Base-by-base conservation (phyloP, 2,113 vertebrate genomes). In the Mormoops blainvillei region DNA sequence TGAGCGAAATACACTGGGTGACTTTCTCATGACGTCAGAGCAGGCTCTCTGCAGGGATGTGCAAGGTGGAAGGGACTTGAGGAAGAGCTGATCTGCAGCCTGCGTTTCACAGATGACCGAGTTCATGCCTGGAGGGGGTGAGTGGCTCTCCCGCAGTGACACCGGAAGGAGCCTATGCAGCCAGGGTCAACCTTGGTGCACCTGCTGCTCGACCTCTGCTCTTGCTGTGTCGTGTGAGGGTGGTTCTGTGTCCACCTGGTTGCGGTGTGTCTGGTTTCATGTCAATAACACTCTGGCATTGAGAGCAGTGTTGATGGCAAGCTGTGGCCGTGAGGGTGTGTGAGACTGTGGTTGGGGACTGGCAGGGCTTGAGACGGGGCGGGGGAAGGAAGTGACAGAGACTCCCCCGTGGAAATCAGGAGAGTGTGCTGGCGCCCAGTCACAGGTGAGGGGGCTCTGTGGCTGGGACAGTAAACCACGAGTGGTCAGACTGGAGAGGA, bases 141-240 rank as follows among this genome's bases (percentile, higher is more conserved):
- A 78, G 54, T 9, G 26, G 16, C 31, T 54, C 22, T 61, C 18
- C 26, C 1, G 0, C 1, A 4, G 90, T 38, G 36, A 26, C 80
- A 9, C 12, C n/a, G 78, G n/a, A 22, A 22, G 70, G 68, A 52
- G 11, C 19, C 2, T 12, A 7, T 48, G 41, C 26, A 14, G 24
- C 31, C 26, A 50, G 45, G n/a, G 3, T 1, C 28, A 31, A 18
- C 15, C 3, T 70, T 11, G 0, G 15, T 5, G 1, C 5, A 0
- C 16, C 28, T 71, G 12, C 8, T 41, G 11, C 22, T 70, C 2
- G 3, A 15, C 48, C 18, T 71, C 43, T 61, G 10, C 26, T 54
- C 63, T 67, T 22, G 63, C 70, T 26, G 67, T 28, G 74, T 41
- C 28, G 18, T 1, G 0, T 14, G 81, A 5, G 0, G 20, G 52